These are phyloP conservation scores for Oncorhynchus gorbuscha DNA, from an alignment of 2,113 vertebrate genomes.

Conservation along the genomic window DNA sequence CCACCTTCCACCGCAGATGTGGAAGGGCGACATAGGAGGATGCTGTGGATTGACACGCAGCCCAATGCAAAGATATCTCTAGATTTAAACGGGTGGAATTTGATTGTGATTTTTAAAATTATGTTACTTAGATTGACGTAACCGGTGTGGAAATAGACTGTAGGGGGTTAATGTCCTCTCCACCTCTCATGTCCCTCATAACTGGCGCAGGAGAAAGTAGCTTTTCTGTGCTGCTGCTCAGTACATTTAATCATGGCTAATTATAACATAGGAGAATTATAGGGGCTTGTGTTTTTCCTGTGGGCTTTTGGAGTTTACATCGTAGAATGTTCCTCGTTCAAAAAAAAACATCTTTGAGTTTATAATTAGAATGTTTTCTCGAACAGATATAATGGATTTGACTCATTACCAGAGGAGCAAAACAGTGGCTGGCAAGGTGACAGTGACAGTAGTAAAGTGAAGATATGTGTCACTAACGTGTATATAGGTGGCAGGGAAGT, in stretches of 20 bases:
- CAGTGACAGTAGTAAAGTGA: background rate
- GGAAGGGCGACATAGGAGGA: too few relatives aligned
- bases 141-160: too few relatives aligned
- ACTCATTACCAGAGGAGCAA: background rate
- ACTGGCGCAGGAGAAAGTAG: background rate
- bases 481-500: too few relatives aligned
- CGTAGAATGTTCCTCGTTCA: background rate
- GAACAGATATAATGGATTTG: background rate
- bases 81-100: too few relatives aligned
- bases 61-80: too few relatives aligned
- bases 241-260: slow-evolving; percentile 41
- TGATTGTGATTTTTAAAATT: too few relatives aligned
- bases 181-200: background rate
- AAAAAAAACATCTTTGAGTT: background rate
- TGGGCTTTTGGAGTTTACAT: background rate
- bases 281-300: background rate
- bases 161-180: too few relatives aligned
- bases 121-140: too few relatives aligned
- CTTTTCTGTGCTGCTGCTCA: background rate
- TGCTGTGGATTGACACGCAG: too few relatives aligned
- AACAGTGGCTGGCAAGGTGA: background rate
- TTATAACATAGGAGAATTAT: slow-evolving; percentile 34
- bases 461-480: too few relatives aligned
- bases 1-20: too few relatives aligned
- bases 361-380: background rate